phyloP scores from a whole-genome alignment of 1,140 invertebrate species.

The Lordiphosa clarofinis region DNA sequence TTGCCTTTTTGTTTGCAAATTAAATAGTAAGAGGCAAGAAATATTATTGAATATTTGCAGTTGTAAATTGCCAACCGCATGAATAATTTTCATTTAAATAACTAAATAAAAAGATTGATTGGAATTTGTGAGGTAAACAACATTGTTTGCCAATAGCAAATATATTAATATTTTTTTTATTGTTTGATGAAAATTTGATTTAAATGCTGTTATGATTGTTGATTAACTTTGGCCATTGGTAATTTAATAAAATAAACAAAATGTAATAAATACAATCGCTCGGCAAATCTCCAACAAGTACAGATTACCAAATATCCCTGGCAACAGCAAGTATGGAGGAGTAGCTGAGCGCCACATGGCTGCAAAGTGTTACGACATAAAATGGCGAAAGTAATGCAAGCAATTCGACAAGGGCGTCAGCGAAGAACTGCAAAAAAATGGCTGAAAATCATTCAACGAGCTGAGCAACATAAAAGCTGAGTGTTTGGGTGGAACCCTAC shows the following conservation, averaged over 20 bases:
- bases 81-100: slow-evolving; percentile 5
- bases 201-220: slow-evolving; percentile 5
- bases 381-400: slow-evolving; percentile 30
- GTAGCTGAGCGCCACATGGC: slow-evolving; percentile 51
- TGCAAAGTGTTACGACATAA: slow-evolving; percentile 65
- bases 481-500: slow-evolving; percentile 56
- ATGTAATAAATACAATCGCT: too few species aligned
- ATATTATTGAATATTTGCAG: neutral
- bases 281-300: too few species aligned
- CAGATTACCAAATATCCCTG: too few species aligned
- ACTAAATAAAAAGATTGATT: neutral
- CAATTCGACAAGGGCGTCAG: slow-evolving; percentile 3
- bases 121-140: neutral
- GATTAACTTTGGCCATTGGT: neutral
- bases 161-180: slow-evolving; percentile 1
- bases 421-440: slow-evolving; percentile 33
- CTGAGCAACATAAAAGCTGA: slow-evolving; percentile 61
- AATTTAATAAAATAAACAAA: too few species aligned
- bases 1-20: neutral
- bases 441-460: slow-evolving; percentile 57
- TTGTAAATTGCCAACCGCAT: neutral
- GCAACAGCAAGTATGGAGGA: neutral
- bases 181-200: slow-evolving; percentile 2
- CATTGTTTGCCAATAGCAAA: neutral
- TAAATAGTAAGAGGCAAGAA: neutral